phyloP scores from a whole-genome alignment of 1,140 invertebrate species.

The Marisa cornuarietis region DNA sequence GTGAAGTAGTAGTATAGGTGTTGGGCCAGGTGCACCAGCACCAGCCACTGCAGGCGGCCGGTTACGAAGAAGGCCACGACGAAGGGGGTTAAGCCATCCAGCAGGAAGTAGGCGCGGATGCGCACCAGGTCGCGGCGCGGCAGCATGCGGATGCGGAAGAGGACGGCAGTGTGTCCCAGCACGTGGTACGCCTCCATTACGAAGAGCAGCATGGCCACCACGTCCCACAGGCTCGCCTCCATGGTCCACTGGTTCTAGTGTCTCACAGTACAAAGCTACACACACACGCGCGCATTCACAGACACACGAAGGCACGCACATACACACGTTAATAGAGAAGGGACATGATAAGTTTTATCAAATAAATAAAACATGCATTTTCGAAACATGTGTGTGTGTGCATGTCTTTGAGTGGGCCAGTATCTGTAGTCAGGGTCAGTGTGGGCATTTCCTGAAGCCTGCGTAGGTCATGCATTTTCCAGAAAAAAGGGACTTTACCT shows the following conservation, averaged over 20 bases:
- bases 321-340: too few species aligned
- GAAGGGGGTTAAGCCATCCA: constrained; percentile 51
- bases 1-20: constrained; percentile 53
- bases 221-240: constrained; percentile 9
- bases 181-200: constrained; percentile 46
- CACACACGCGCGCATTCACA: too few species aligned
- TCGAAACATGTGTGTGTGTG: too few species aligned
- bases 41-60: constrained; percentile 43
- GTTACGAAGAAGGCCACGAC: constrained; percentile 40
- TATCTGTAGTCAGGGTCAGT: too few species aligned
- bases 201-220: constrained; percentile 31
- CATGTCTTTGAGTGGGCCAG: too few species aligned
- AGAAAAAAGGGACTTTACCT: too few species aligned
- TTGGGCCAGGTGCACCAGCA: constrained; percentile 47
- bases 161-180: constrained; percentile 44
- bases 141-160: constrained; percentile 48
- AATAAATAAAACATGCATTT: too few species aligned
- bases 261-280: too few species aligned
- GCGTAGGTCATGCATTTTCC: too few species aligned
- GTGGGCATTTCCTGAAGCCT: too few species aligned
- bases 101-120: constrained; percentile 50
- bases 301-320: too few species aligned
- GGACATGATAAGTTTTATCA: too few species aligned
- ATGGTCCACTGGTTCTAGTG: neutral
- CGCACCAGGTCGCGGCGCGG: constrained; percentile 54